Conservation (phyloP, 2,888 invertebrate species). For the Hypercompe scribonia region DNA sequence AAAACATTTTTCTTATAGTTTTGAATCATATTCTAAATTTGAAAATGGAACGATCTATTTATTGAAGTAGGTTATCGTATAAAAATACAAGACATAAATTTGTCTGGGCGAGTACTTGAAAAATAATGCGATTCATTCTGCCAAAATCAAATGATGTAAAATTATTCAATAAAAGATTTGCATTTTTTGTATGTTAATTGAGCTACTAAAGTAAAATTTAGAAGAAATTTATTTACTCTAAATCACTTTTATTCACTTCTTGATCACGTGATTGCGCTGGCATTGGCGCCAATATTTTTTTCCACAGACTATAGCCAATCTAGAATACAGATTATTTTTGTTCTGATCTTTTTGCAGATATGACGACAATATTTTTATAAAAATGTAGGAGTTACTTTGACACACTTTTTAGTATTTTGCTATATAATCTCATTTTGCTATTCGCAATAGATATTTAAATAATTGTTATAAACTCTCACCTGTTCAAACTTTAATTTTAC, state of each 20-base stretch:
- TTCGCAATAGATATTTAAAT: too few relatives aligned
- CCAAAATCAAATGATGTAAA: constrained; percentile 6
- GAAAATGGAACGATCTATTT: constrained; percentile 31
- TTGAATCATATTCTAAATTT: constrained; percentile 16
- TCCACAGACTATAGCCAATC: constrained; percentile 11
- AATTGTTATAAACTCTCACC: neutral
- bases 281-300: constrained; percentile 13
- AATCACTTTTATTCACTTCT: neutral
- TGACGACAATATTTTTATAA: constrained; percentile 11
- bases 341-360: constrained; percentile 8
- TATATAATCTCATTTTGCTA: neutral
- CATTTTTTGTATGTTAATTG: neutral
- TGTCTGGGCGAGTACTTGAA: constrained; percentile 30
- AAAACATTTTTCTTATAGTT: constrained; percentile 10
- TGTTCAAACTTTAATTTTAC: neutral
- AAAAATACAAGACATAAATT: constrained; percentile 37
- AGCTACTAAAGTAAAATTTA: neutral
- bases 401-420: neutral
- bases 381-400: constrained; percentile 1
- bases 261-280: neutral
- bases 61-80: constrained; percentile 40
- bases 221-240: neutral
- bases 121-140: neutral
- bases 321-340: constrained; percentile 4
- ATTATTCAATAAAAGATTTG: neutral